Conservation (phyloP, 1,140 invertebrate genomes). For the Lycorma delicatula region DNA sequence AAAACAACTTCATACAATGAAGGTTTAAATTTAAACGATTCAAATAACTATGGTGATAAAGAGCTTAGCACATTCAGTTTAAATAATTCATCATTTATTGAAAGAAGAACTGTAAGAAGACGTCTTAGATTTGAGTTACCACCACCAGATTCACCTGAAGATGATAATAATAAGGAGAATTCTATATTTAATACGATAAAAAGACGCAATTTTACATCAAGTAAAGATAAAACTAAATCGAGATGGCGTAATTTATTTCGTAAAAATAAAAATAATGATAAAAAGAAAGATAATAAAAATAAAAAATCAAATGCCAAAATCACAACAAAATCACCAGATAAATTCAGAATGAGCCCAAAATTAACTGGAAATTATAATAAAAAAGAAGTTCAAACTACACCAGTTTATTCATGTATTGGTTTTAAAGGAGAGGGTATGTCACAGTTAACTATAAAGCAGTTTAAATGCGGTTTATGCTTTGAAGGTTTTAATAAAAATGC, state of each 20-base stretch:
- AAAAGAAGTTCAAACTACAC: slow-evolving; percentile 5
- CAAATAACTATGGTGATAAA: background rate
- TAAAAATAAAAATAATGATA: slow-evolving; percentile 9
- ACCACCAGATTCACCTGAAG: slow-evolving; percentile 12
- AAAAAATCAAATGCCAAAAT: slow-evolving; percentile 2
- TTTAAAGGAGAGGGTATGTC: slow-evolving; percentile 9
- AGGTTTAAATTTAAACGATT: slow-evolving; percentile 1
- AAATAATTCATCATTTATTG: slow-evolving; percentile 10
- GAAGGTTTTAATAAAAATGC: slow-evolving; percentile 27
- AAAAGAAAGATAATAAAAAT: background rate
- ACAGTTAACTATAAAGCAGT: slow-evolving; percentile 14
- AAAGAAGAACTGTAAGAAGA: slow-evolving; percentile 17
- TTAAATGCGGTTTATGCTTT: slow-evolving; percentile 29
- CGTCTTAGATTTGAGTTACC: slow-evolving; percentile 30
- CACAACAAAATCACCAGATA: background rate
- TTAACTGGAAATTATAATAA: background rate
- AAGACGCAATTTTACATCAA: background rate
- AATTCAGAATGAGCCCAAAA: slow-evolving; percentile 5
- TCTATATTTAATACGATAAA: slow-evolving; percentile 2
- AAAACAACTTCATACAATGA: background rate
- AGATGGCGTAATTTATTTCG: slow-evolving; percentile 10
- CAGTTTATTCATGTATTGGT: slow-evolving; percentile 10
- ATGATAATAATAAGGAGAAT: slow-evolving; percentile 20
- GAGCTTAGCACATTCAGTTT: slow-evolving; percentile 1
- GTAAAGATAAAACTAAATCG: slow-evolving; percentile 20